Percentiles rank a stretch among this genome's conserved stretches.
Conservation (phyloP, 2,113 vertebrate genomes). For the Anseranas semipalmata region DNA sequence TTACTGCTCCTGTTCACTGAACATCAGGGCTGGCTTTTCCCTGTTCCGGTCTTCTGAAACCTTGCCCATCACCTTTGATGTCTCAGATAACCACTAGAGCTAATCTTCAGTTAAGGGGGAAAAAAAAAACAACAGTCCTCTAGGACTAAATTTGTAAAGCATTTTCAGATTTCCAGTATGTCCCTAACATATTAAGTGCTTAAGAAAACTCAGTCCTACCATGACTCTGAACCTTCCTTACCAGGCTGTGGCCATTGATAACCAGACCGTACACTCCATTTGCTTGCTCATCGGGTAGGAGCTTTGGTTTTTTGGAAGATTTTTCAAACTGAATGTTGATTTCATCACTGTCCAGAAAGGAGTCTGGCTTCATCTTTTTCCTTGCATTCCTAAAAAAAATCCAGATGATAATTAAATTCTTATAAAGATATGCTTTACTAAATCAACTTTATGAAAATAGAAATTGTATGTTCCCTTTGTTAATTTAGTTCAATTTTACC, state of each 20-base stretch:
- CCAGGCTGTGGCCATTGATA: constrained; percentile 93
- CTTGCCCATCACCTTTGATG: background rate
- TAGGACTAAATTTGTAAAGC: background rate
- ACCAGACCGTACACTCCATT: constrained; percentile 87
- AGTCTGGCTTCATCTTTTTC: constrained; percentile 82
- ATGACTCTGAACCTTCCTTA: constrained; percentile 65
- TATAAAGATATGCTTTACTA: background rate
- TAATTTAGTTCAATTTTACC: background rate
- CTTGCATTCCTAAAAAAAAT: constrained; percentile 78
- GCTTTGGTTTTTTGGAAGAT: background rate
- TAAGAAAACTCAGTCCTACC: background rate
- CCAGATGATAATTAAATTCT: background rate
- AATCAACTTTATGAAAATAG: background rate
- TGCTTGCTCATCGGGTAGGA: constrained; percentile 83
- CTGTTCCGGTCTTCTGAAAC: background rate
- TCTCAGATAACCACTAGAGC: background rate
- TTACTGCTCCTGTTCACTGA: background rate
- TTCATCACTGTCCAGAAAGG: constrained; percentile 69
- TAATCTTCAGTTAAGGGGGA: background rate
- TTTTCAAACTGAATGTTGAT: constrained; percentile 71
- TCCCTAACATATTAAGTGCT: background rate
- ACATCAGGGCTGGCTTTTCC: background rate
- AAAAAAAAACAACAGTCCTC: background rate
- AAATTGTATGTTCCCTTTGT: background rate
- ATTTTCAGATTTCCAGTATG: background rate